These are phyloP conservation scores for Drosophila kepulauana DNA, from an alignment of 1,140 invertebrate genomes.

Conservation along the genomic window DNA sequence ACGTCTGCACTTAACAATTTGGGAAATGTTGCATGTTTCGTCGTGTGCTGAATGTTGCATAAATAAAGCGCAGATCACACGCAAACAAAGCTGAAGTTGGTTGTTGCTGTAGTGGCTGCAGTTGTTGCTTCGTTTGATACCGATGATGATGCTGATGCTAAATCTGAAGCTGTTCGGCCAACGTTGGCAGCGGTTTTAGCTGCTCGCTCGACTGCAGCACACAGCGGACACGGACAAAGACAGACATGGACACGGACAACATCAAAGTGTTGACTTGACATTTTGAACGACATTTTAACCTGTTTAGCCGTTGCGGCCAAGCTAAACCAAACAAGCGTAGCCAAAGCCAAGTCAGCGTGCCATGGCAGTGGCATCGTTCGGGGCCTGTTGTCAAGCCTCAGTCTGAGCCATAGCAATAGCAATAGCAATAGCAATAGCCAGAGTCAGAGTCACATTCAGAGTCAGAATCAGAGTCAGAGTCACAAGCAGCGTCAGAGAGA, in stretches of 20 bases:
- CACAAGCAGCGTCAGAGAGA: neutral
- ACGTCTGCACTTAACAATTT: constrained; percentile 79
- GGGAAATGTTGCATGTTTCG: constrained; percentile 78
- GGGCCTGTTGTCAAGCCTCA: constrained; percentile 42
- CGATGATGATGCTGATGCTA: constrained; percentile 33
- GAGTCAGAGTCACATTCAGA: constrained; percentile 15
- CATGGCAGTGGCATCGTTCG: constrained; percentile 36
- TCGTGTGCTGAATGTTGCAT: constrained; percentile 83
- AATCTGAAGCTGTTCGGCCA: constrained; percentile 33
- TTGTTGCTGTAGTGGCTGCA: constrained; percentile 15
- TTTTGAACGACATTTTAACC: constrained; percentile 84
- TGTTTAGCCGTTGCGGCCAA: constrained; percentile 76
- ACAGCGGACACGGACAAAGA: constrained; percentile 9
- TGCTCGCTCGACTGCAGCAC: constrained; percentile 83
- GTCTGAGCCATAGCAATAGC: constrained; percentile 13
- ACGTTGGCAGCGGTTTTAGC: constrained; percentile 40
- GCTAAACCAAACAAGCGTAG: constrained; percentile 79
- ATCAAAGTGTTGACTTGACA: constrained; percentile 84
- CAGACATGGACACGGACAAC: constrained; percentile 72
- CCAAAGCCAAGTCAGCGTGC: constrained; percentile 51
- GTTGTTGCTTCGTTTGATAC: constrained; percentile 29
- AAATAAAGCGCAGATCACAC: constrained; percentile 81
- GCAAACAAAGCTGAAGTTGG: constrained; percentile 68
- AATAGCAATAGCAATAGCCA: constrained; percentile 11
- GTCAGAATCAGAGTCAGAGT: constrained; percentile 26